These are phyloP conservation scores for Ceramica pisi DNA, from an alignment of 2,888 invertebrate genomes.

Conservation along the genomic window DNA sequence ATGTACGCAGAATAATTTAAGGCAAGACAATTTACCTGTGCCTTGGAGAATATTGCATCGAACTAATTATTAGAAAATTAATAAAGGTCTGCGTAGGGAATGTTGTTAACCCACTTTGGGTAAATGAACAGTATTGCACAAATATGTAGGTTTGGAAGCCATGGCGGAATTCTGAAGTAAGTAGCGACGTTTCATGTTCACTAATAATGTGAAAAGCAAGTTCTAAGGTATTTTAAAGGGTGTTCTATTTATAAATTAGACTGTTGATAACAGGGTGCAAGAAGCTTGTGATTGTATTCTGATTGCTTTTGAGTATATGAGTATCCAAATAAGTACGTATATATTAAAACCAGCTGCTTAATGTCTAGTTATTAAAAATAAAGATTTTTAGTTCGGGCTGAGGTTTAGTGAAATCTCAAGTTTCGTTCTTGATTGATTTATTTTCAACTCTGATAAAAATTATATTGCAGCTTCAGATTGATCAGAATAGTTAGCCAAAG, in stretches of 20 bases:
- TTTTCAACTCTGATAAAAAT: neutral
- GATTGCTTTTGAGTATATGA: neutral
- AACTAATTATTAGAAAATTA: slow-evolving; percentile 67
- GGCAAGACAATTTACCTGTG: slow-evolving; percentile 47
- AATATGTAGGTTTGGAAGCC: slow-evolving; percentile 41
- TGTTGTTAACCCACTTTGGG: slow-evolving; percentile 61
- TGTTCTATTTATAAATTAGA: neutral
- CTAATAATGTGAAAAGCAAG: slow-evolving; percentile 10
- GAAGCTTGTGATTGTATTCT: neutral
- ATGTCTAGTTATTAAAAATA: too few relatives aligned
- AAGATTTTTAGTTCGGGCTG: too few relatives aligned
- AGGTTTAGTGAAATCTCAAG: too few relatives aligned
- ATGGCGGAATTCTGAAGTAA: slow-evolving; percentile 29
- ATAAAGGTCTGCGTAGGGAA: slow-evolving; percentile 58
- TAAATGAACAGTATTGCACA: slow-evolving; percentile 41
- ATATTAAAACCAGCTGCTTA: neutral
- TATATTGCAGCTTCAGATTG: neutral
- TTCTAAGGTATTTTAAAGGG: neutral
- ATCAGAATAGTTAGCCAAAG: slow-evolving; percentile 15
- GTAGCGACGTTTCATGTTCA: slow-evolving; percentile 16
- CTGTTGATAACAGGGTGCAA: neutral
- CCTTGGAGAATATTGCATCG: slow-evolving; percentile 45
- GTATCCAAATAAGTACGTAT: neutral
- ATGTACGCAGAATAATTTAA: slow-evolving; percentile 33
- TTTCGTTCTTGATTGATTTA: neutral